Evolutionary conservation across 2,113 vertebrate genomes (phyloP).

Genomic region (Chaetops frenatus): DNA sequence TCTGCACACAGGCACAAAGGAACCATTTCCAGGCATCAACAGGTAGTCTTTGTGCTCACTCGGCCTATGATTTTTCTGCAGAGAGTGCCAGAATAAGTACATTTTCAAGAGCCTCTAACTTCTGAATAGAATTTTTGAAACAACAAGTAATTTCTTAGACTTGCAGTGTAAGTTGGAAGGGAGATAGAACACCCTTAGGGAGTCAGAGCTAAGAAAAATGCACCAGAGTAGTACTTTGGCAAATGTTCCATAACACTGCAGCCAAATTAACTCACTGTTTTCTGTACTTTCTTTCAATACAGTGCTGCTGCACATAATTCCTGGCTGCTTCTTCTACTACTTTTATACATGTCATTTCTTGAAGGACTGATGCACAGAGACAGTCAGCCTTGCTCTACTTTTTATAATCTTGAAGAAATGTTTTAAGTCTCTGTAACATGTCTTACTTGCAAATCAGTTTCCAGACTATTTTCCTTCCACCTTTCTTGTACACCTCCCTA

Average conservation of each 20-base stretch:
- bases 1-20: background rate
- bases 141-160: slow-evolving; percentile 10
- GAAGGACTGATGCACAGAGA: background rate
- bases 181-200: slow-evolving; percentile 2
- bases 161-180: background rate
- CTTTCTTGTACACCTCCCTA: background rate
- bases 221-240: slow-evolving; percentile 25
- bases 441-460: background rate
- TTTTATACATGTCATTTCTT: background rate
- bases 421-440: background rate
- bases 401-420: background rate
- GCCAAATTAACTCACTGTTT: slow-evolving; percentile 28
- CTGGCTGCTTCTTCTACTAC: background rate
- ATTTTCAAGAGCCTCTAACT: background rate
- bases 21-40: background rate
- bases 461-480: background rate
- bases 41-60: background rate
- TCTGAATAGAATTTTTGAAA: slow-evolving; percentile 2
- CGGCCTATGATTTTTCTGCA: background rate
- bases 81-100: background rate
- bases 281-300: background rate
- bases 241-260: background rate
- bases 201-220: slow-evolving; percentile 14
- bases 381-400: background rate
- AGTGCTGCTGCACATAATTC: background rate